A percentile compares a stretch with the other conserved stretches of the same genome.
Conservation (phyloP, 2,113 vertebrate species). For the Dipodomys ordii region DNA sequence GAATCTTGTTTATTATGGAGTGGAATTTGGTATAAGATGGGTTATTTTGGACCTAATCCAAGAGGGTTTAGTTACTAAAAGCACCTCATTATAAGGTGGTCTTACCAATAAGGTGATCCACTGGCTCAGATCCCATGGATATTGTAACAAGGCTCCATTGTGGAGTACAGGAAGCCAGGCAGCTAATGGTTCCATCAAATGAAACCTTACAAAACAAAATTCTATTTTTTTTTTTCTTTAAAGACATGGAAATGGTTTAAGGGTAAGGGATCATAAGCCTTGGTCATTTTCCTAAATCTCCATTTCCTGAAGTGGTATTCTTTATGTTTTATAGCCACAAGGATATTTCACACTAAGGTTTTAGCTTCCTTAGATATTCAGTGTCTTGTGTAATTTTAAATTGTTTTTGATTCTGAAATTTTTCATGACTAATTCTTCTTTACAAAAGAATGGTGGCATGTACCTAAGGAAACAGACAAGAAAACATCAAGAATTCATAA, state of each 20-base stretch:
- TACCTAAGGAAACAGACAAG: conserved; percentile 38
- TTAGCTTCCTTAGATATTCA: conserved; percentile 19
- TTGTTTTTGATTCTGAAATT: conserved; percentile 41
- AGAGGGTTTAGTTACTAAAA: conserved; percentile 70
- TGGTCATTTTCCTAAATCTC: conserved; percentile 58
- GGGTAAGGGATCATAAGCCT: conserved; percentile 35
- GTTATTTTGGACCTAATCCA: conserved; percentile 70
- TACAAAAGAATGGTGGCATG: conserved; percentile 50
- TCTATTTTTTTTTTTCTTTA: background rate
- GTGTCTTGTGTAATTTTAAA: background rate
- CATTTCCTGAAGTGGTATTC: conserved; percentile 1
- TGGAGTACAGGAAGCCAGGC: conserved; percentile 58
- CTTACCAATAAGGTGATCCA: conserved; percentile 71
- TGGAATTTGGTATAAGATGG: conserved; percentile 66
- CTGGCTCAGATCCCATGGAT: conserved; percentile 49
- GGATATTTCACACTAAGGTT: conserved; percentile 4
- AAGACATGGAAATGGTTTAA: conserved; percentile 47
- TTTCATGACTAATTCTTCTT: conserved; percentile 43
- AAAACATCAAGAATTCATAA: conserved; percentile 43
- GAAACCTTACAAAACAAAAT: conserved; percentile 66
- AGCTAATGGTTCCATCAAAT: conserved; percentile 68
- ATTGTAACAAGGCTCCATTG: conserved; percentile 70
- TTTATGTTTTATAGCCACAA: conserved; percentile 33
- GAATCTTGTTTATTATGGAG: conserved; percentile 64
- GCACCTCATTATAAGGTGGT: conserved; percentile 71